phyloP scores from a whole-genome alignment of 2,888 invertebrate species.

The Melanchra persicariae region DNA sequence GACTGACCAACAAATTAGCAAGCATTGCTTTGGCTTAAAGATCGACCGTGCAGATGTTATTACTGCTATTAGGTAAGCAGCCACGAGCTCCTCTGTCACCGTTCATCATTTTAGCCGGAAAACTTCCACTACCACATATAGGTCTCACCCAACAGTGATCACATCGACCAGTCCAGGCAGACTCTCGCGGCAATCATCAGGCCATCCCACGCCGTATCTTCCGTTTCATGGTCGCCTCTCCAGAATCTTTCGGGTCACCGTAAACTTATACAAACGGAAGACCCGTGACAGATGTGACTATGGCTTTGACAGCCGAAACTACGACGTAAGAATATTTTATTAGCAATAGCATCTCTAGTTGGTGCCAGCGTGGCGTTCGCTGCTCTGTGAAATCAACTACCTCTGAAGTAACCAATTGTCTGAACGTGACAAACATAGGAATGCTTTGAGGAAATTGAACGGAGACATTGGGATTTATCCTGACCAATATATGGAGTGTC shows the following conservation, averaged over 20 bases:
- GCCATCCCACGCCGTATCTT: too few relatives aligned
- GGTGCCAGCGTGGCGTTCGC: not conserved
- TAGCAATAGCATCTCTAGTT: not conserved
- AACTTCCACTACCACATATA: too few relatives aligned
- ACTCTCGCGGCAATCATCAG: too few relatives aligned
- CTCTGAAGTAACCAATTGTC: slow-evolving; percentile 35
- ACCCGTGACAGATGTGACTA: not conserved
- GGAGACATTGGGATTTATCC: slow-evolving; percentile 12
- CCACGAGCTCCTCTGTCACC: too few relatives aligned
- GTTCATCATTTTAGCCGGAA: too few relatives aligned
- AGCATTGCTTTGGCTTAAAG: not conserved
- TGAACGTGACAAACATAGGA: slow-evolving; percentile 35
- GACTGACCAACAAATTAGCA: too few relatives aligned
- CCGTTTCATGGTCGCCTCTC: too few relatives aligned
- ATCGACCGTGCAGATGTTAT: not conserved
- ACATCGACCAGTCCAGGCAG: too few relatives aligned
- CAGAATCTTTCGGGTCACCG: too few relatives aligned
- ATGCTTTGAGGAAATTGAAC: slow-evolving; percentile 28
- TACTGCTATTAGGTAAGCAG: not conserved
- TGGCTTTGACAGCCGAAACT: too few relatives aligned
- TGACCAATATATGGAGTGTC: not conserved
- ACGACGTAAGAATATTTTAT: not conserved
- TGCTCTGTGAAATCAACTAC: slow-evolving; percentile 24
- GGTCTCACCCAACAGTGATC: too few relatives aligned
- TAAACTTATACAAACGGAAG: not conserved